Base-by-base conservation (phyloP, 2,113 vertebrate species). In the Ictidomys tridecemlineatus region DNA sequence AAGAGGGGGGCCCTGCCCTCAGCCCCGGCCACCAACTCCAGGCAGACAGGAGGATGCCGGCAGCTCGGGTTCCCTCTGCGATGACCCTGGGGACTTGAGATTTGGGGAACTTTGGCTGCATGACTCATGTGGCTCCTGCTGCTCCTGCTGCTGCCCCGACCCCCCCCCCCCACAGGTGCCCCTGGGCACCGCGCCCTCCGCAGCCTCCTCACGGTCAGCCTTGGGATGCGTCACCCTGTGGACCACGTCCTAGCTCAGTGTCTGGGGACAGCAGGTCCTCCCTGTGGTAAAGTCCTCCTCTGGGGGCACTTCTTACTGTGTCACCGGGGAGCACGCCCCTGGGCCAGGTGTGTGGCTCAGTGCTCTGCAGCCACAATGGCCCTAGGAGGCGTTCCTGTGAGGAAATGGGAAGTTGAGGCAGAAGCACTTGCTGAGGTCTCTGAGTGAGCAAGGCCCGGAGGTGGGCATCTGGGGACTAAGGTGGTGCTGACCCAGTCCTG, bases 181-280 rank as follows among this genome's bases (percentile, higher is more conserved):
- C n/a, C 39, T 14, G 0, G 0, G 5, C 58, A 32, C 61, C 0
- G 0, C 4, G 18, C 39, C 53, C 2, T 17, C 16, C 8, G 4
- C 16, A 10, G 32, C 18, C 22, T 89, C 20, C 4, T 22, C 20
- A 12, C 17, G 0, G 61, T 26, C 20, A 34, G 24, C 12, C 10
- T 18, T 72, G 11, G 14, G 9, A 2, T 8, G 8, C 4, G 65
- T 16, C 1, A 18, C 42, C 17, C 2, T 0, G 13, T 12, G 37
- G 42, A 39, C 5, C 37, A 42, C 20, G 32, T 22, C 13, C 11
- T 0, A 37, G 65, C 85, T 88, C 14, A 39, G 51, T 8, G 1
- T 8, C 2, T 2, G 6, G 18, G 48, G 32, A 39, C 1, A 18
- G 1, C 14, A 0, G 3, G 14, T 14, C 69, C 20, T 0, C 37